Evolutionary conservation across 1,140 invertebrate genomes (phyloP).

Genomic region (Zaprionus ornatus): DNA sequence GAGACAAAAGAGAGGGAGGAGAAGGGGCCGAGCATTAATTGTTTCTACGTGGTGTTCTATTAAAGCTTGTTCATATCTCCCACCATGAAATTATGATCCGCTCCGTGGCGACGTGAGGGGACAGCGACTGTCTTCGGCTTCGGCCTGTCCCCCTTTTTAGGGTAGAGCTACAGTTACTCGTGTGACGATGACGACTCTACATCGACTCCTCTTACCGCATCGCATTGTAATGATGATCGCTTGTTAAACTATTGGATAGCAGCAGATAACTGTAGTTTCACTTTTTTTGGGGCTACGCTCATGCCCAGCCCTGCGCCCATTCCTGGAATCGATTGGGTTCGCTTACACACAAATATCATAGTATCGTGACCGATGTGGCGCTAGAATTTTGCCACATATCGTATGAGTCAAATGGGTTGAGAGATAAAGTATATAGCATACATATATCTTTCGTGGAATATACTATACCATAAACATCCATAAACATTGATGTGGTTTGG

Average conservation of each 20-base stretch:
- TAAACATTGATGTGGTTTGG: neutral
- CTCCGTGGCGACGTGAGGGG: constrained; percentile 50
- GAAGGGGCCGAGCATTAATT: constrained; percentile 52
- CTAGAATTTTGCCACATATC: constrained; percentile 10
- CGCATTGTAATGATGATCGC: constrained; percentile 57
- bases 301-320: constrained; percentile 41
- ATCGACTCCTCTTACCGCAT: constrained; percentile 28
- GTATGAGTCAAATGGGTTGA: neutral
- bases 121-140: constrained; percentile 45
- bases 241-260: constrained; percentile 60
- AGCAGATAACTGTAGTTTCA: constrained; percentile 74
- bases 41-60: constrained; percentile 71
- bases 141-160: constrained; percentile 41
- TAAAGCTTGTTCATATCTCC: constrained; percentile 56
- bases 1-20: constrained; percentile 5
- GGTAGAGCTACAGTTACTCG: constrained; percentile 9
- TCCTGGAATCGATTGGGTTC: constrained; percentile 58
- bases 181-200: constrained; percentile 1
- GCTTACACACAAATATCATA: constrained; percentile 22
- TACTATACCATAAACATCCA: neutral
- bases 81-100: constrained; percentile 65
- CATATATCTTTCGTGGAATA: neutral
- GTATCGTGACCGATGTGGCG: constrained; percentile 42
- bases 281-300: constrained; percentile 49
- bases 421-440: neutral